These are phyloP conservation scores for Drosophila sucinea DNA, from an alignment of 1,140 invertebrate genomes.

Conservation along the genomic window DNA sequence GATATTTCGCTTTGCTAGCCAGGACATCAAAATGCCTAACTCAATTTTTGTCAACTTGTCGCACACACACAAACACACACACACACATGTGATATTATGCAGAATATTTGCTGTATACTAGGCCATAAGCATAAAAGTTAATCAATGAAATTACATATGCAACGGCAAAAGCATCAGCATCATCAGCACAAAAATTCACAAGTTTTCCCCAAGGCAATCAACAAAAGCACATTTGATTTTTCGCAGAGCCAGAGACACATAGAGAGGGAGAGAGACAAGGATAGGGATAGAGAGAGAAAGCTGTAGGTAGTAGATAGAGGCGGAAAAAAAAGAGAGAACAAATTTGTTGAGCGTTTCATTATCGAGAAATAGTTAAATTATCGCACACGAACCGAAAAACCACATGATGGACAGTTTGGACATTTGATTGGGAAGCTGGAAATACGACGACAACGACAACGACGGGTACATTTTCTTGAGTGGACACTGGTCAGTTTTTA, in stretches of 20 bases:
- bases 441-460: background rate
- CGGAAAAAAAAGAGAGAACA: constrained; percentile 15
- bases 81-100: constrained; percentile 49
- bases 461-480: constrained; percentile 4
- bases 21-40: constrained; percentile 44
- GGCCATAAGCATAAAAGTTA: constrained; percentile 57
- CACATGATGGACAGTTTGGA: constrained; percentile 59
- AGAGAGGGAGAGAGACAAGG: constrained; percentile 34
- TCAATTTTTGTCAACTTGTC: constrained; percentile 74
- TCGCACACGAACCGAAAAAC: constrained; percentile 60
- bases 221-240: constrained; percentile 76
- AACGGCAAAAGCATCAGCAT: constrained; percentile 38
- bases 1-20: constrained; percentile 1
- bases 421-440: constrained; percentile 29
- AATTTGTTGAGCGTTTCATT: constrained; percentile 62
- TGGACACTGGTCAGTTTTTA: constrained; percentile 72
- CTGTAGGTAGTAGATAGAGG: constrained; percentile 21
- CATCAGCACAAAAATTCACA: constrained; percentile 54
- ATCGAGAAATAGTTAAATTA: constrained; percentile 75
- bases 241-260: constrained; percentile 35
- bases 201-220: constrained; percentile 72
- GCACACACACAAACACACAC: constrained; percentile 27
- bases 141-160: constrained; percentile 73
- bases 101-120: constrained; percentile 44
- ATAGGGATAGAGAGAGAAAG: constrained; percentile 19